phyloP scores from a whole-genome alignment of 2,888 invertebrate genomes.

The Heliconius aoede region DNA sequence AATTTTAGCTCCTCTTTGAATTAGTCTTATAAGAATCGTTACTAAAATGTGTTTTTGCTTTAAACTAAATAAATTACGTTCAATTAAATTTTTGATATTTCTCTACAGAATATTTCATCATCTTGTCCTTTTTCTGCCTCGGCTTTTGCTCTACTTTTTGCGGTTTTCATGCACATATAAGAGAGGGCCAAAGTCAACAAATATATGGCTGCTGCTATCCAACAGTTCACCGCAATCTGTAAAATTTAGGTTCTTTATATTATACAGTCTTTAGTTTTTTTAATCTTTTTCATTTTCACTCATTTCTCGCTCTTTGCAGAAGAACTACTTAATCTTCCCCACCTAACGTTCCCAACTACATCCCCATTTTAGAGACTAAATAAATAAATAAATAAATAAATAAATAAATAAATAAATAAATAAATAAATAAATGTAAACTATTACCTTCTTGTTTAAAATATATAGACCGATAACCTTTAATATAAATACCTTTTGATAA shows the following conservation, averaged over 20 bases:
- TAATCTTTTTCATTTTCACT: not conserved
- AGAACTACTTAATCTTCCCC: no score
- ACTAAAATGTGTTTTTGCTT: not conserved
- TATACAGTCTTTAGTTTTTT: not conserved
- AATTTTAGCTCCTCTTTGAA: not conserved
- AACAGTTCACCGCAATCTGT: slow-evolving; percentile 93
- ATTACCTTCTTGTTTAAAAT: no score
- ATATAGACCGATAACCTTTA: no score
- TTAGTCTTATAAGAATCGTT: not conserved
- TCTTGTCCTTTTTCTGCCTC: slow-evolving; percentile 50
- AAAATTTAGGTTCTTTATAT: slow-evolving; percentile 53
- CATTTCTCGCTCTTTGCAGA: no score
- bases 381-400: no score
- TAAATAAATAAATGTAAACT: no score
- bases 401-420: no score
- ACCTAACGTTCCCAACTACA: no score
- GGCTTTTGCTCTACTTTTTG: slow-evolving; percentile 44
- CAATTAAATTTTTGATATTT: slow-evolving; percentile 46
- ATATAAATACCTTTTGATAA: slow-evolving; percentile 54
- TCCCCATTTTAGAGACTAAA: no score
- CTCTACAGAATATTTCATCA: slow-evolving; percentile 56
- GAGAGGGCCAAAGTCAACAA: slow-evolving; percentile 84
- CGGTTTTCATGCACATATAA: slow-evolving; percentile 54
- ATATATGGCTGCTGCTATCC: slow-evolving; percentile 93
- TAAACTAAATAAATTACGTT: not conserved